Base-by-base conservation (phyloP, 1,140 invertebrate genomes). In the Leptoteleia sp. region DNA sequence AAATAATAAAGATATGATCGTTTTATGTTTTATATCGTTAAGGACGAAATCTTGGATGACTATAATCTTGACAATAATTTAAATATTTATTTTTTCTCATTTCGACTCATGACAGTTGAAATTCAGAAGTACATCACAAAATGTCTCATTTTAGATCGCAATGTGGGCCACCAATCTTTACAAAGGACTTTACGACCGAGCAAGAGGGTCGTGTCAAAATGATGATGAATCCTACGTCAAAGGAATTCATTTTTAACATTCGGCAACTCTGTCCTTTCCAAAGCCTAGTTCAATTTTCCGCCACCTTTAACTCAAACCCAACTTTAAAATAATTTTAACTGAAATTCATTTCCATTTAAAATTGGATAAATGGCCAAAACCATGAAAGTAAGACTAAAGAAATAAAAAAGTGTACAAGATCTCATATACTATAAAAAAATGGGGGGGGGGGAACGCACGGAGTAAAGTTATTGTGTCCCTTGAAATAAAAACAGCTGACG, bases 111-210 rank as follows among this genome's bases (percentile, higher is more conserved):
- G 37, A 19, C 35, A 52, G 27, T 15, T 47, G 38, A 48, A 77
- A 67, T 8, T 55, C 43, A 43, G 38, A 80, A 79, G 76, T 57
- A 70, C 72, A 59, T 59, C 83, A 79, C 61, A 79, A 83, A n/a
- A 81, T 71, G 68, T 67, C 82, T 85, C 77, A 82, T 86, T 85
- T 85, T 86, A 86, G 84, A 85, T 75, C 77, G 62, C 79, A 76
- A 85, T 86, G 83, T 85, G 82, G 83, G 85, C 83, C 83, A 82
- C 81, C 52, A 61, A 77, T 65, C 57, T 73, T 64, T 52, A 59
- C 42, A 59, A 62, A 65, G 42, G 55, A 71, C 52, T 76, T 76
- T 76, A 76, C 71, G 71, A 67, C 38, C 22, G 45, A 67, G 67
- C 38, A 75, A 50, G 29, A 64, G 59, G 57, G 68, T 47, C 68